phyloP scores from a whole-genome alignment of 2,888 invertebrate genomes.

The Congeria kusceri region DNA sequence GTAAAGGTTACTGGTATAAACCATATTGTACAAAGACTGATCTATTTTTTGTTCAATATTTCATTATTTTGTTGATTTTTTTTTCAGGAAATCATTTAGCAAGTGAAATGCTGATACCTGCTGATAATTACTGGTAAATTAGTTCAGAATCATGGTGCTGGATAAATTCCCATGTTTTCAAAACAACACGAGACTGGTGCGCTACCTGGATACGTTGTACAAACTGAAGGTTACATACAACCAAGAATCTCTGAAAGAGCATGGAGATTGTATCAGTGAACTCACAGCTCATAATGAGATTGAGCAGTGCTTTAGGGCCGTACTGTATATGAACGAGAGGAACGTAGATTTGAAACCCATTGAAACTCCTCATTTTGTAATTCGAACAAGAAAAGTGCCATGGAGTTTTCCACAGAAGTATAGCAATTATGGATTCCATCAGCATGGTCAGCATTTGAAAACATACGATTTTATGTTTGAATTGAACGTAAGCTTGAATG shows the following conservation, averaged over 20 bases:
- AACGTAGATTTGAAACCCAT: conserved; percentile 28
- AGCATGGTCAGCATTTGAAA: conserved; percentile 34
- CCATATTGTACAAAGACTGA: too few species aligned
- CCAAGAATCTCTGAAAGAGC: neutral
- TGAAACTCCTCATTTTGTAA: conserved; percentile 29
- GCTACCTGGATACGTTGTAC: conserved; percentile 32
- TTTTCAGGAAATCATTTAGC: too few species aligned
- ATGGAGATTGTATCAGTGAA: neutral
- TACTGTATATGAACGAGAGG: conserved; percentile 36
- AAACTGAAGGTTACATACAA: conserved; percentile 41
- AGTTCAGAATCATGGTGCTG: conserved; percentile 30
- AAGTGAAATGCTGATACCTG: too few species aligned
- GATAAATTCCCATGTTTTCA: conserved; percentile 36
- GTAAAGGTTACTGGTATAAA: too few species aligned
- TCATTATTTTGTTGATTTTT: too few species aligned
- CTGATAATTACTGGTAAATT: too few species aligned
- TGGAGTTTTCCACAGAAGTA: conserved; percentile 39
- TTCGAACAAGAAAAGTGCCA: conserved; percentile 15
- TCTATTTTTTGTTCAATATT: too few species aligned
- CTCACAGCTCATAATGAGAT: conserved; percentile 31
- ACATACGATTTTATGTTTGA: conserved; percentile 36
- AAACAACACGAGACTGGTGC: conserved; percentile 40
- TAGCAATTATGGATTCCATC: conserved; percentile 23
- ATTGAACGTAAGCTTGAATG: conserved; percentile 14
- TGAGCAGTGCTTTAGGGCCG: conserved; percentile 39